Evolutionary conservation across 2,888 invertebrate genomes (phyloP).

Genomic region (Ormyrus pomaceus): DNA sequence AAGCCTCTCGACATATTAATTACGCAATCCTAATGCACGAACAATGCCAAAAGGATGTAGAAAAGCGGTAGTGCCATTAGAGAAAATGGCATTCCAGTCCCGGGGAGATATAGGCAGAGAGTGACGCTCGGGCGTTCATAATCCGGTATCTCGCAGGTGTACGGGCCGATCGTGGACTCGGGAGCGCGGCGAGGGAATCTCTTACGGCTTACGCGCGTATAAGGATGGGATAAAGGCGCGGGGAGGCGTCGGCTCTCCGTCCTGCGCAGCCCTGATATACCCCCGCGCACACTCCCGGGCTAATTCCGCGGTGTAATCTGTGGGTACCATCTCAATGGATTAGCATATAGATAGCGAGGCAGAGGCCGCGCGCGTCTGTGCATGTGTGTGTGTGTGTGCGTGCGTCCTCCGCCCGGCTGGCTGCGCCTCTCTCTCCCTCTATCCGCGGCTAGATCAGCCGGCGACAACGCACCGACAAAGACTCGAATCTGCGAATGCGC

Average conservation of each 20-base stretch:
- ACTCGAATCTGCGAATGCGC: constrained; percentile 35
- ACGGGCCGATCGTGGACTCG: constrained; percentile 21
- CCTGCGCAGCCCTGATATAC: constrained; percentile 67
- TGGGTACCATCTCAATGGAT: constrained; percentile 75
- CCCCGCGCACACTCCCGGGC: constrained; percentile 63
- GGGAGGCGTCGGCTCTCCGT: constrained; percentile 14
- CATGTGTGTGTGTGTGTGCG: background rate
- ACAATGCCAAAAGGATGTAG: too few relatives aligned
- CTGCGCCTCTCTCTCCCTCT: too few relatives aligned
- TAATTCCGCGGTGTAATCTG: constrained; percentile 75
- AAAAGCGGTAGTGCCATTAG: too few relatives aligned
- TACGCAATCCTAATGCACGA: background rate
- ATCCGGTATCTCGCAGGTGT: background rate
- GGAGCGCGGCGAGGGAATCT: constrained; percentile 57
- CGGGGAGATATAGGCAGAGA: too few relatives aligned
- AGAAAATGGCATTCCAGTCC: too few relatives aligned
- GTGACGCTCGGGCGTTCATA: background rate
- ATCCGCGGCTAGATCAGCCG: constrained; percentile 18
- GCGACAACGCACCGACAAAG: constrained; percentile 38
- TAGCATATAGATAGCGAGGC: constrained; percentile 75
- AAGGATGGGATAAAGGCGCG: constrained; percentile 68
- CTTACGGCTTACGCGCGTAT: constrained; percentile 64
- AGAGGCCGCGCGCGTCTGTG: background rate
- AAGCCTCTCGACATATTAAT: too few relatives aligned
- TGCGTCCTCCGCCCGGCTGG: background rate